These are phyloP conservation scores for Melanotaenia duboulayi DNA, from an alignment of 2,113 vertebrate species.

Conservation along the genomic window DNA sequence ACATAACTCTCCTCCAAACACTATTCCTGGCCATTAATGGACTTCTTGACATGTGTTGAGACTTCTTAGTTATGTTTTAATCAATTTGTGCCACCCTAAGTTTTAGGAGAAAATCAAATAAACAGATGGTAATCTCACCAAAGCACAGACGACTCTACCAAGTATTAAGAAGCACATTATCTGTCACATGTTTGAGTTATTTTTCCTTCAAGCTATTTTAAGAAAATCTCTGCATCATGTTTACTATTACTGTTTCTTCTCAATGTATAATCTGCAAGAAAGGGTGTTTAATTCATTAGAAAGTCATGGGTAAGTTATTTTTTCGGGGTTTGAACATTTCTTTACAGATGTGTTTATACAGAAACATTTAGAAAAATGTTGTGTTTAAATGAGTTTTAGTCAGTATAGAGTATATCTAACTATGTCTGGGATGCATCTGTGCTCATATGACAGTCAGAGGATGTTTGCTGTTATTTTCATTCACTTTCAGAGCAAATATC, in stretches of 20 bases:
- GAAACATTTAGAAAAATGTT: neutral
- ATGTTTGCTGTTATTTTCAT: slow-evolving; percentile 73
- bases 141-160: slow-evolving; percentile 57
- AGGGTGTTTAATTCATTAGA: slow-evolving; percentile 11
- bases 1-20: slow-evolving; percentile 42
- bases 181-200: slow-evolving; percentile 59
- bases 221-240: slow-evolving; percentile 2
- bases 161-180: slow-evolving; percentile 64
- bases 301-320: neutral
- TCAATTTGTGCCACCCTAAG: slow-evolving; percentile 63
- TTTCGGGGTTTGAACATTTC: neutral
- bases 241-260: neutral
- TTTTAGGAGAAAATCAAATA: slow-evolving; percentile 77
- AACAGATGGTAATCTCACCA: slow-evolving; percentile 77
- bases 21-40: slow-evolving; percentile 62
- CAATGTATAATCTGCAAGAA: neutral
- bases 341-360: neutral
- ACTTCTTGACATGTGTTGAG: slow-evolving; percentile 74
- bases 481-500: slow-evolving; percentile 72
- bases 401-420: neutral
- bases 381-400: neutral
- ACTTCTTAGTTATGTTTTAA: slow-evolving; percentile 73
- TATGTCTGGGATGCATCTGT: slow-evolving; percentile 28
- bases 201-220: slow-evolving; percentile 37
- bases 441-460: slow-evolving; percentile 53